Base-by-base conservation (phyloP, 2,888 invertebrate species). In the Fragum sueziense region DNA sequence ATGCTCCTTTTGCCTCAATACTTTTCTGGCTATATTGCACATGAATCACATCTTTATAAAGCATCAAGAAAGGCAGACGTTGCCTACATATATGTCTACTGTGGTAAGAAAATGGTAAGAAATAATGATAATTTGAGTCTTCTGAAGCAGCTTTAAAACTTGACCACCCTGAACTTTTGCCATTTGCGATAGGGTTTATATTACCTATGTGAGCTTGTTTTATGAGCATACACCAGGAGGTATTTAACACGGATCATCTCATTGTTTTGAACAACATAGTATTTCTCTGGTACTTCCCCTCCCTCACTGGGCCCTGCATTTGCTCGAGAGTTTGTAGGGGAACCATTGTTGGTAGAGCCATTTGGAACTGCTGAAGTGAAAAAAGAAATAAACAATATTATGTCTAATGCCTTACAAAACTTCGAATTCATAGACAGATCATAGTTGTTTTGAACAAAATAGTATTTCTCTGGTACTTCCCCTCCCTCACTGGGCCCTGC, bases 221-320 rank as follows among this genome's bases (percentile, higher is more conserved):
- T 88, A 67, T 90, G 84, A 51, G 85, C 88, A 90, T 96, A 97
- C 25, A 97, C 95, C 75, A 97, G 94, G 74, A 97, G 93, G 92
- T 97, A 97, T 81, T 96, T 95, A 27, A 97, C 94, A 84, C 96
- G 94, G 20, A 97, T 95, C 87, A 96, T 94, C 86, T 97, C 96
- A 90, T 96, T 96, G 90, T 97, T 96, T 69, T 95, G 95, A 25
- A 96, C 96, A 57, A 97, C 94, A 89, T 96, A 96, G 93, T 96
- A 96, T 88, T 96, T 95, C 85, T 95, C 95, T 76, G 95, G 96
- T 88, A 95, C 94, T 87, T 94, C 90, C n/a, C 92, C 93, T 7
- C 90, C 92, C 74, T 88, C 84, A 75, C 90, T 90, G 69, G 88
- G 87, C 27, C 88, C 84, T 29, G 89, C 89, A 62, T 86, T 82